These are phyloP conservation scores for Rhinatrema bivittatum DNA, from an alignment of 2,797 vertebrate genomes.

Conservation along the genomic window DNA sequence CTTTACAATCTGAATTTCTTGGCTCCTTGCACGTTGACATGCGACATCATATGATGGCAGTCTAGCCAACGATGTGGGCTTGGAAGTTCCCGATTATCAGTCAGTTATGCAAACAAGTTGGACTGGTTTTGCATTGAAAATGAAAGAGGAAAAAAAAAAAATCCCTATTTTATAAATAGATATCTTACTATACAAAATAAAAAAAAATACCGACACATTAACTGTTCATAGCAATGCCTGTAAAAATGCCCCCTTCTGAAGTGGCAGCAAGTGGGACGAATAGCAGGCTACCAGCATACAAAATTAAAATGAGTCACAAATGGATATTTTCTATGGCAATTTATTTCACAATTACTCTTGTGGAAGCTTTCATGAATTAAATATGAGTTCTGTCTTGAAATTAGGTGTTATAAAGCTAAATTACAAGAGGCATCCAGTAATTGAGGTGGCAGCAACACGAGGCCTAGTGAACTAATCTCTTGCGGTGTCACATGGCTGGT, in stretches of 20 bases:
- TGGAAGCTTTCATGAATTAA: conserved; percentile 98
- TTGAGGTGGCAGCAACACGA: conserved; percentile 93
- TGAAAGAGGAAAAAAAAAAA: conserved; percentile 15
- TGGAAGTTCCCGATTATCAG: conserved; percentile 45
- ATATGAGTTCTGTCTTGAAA: conserved; percentile 98
- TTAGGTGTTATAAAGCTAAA: conserved; percentile 99
- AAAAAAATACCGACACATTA: conserved; percentile 42
- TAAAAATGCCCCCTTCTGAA: conserved; percentile 61
- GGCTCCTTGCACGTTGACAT: conserved; percentile 58
- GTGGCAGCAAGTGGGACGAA: conserved; percentile 72
- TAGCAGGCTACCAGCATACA: conserved; percentile 63
- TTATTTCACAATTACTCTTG: conserved; percentile 98
- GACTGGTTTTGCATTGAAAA: conserved; percentile 30
- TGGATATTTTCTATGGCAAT: conserved; percentile 91
- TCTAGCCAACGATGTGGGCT: conserved; percentile 55
- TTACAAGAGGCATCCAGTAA: conserved; percentile 99
- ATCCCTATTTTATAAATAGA: too few relatives aligned
- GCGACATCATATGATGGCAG: conserved; percentile 47
- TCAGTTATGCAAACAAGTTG: conserved; percentile 19
- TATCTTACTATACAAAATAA: too few relatives aligned
- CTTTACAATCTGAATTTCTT: conserved; percentile 59
- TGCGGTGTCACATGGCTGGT: conserved; percentile 75
- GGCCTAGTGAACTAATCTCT: conserved; percentile 97
- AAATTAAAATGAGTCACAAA: conserved; percentile 85
- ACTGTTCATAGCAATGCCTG: conserved; percentile 38